phyloP scores from a whole-genome alignment of 2,113 vertebrate genomes.

The Erpornis zantholeuca region DNA sequence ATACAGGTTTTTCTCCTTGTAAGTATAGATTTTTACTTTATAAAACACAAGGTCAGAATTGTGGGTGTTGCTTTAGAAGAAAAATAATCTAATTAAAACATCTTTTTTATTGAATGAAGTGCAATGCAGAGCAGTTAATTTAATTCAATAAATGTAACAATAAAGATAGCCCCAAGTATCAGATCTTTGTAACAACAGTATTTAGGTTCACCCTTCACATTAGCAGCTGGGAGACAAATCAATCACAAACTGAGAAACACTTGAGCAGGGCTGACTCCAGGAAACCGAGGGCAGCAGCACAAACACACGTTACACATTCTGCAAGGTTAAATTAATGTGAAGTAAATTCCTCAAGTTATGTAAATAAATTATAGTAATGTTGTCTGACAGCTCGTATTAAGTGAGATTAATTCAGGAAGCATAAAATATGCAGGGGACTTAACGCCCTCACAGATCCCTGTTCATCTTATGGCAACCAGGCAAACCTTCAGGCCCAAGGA shows the following conservation, averaged over 20 bases:
- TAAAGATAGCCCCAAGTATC: neutral
- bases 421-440: neutral
- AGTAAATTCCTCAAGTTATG: conserved; percentile 48
- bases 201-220: conserved; percentile 4
- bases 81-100: neutral
- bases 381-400: conserved; percentile 44
- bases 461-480: neutral
- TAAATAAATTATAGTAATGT: conserved; percentile 51
- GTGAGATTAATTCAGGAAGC: conserved; percentile 47
- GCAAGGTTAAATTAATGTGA: conserved; percentile 45
- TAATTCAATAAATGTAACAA: neutral
- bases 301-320: neutral
- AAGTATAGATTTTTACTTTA: neutral
- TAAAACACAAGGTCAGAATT: neutral
- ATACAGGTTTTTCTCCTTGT: neutral
- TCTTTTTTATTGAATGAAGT: neutral
- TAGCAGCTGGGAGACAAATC: conserved; percentile 18
- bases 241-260: neutral
- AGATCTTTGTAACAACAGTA: neutral
- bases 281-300: neutral
- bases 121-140: neutral
- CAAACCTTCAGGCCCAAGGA: neutral
- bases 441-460: neutral
- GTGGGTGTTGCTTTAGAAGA: neutral
- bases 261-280: neutral